Conservation (phyloP, 2,888 invertebrate species). For the Noctua fimbriata region DNA sequence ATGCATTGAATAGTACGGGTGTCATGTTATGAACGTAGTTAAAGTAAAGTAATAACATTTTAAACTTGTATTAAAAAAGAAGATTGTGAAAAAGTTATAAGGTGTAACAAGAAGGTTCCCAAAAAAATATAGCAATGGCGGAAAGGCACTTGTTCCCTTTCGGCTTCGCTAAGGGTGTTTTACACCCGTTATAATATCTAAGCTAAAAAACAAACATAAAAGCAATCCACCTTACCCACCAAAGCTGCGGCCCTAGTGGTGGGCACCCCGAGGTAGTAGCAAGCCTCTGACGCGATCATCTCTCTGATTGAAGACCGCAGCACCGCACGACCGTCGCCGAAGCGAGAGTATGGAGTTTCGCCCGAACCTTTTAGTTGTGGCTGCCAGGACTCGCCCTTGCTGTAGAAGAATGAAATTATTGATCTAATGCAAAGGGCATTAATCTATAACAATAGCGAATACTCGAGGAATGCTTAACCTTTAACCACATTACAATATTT, state of each 20-base stretch:
- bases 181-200: background rate
- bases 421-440: too few relatives aligned
- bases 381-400: slow-evolving; percentile 91
- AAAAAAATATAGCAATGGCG: background rate
- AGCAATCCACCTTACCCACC: slow-evolving; percentile 84
- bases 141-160: background rate
- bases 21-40: too few relatives aligned
- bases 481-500: too few relatives aligned
- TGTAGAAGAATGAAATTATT: slow-evolving; percentile 53
- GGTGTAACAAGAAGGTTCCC: too few relatives aligned
- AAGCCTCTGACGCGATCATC: slow-evolving; percentile 91
- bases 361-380: slow-evolving; percentile 92
- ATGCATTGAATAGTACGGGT: too few relatives aligned
- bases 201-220: background rate
- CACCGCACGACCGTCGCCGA: slow-evolving; percentile 92
- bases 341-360: slow-evolving; percentile 91
- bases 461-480: too few relatives aligned
- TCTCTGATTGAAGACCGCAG: slow-evolving; percentile 92
- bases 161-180: background rate
- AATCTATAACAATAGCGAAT: too few relatives aligned
- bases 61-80: too few relatives aligned
- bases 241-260: slow-evolving; percentile 87
- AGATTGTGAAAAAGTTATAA: too few relatives aligned
- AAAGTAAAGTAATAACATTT: too few relatives aligned
- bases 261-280: slow-evolving; percentile 85